Conservation (phyloP, 2,113 vertebrate species). For the Eclectus roratus region DNA sequence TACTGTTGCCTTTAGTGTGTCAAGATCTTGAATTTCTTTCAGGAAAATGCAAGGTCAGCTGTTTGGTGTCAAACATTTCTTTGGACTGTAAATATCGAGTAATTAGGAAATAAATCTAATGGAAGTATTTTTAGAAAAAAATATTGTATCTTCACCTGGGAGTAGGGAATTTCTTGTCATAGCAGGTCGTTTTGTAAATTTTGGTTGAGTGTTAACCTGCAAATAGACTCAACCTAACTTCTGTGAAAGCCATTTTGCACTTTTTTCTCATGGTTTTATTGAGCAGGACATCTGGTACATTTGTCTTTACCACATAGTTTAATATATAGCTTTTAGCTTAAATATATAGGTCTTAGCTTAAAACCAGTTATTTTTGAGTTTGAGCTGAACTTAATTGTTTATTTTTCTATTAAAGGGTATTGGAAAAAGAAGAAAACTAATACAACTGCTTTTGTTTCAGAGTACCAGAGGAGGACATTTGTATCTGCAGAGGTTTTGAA, state of each 20-base stretch:
- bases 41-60: not conserved
- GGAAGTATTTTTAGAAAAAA: not conserved
- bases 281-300: not conserved
- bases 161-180: not conserved
- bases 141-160: not conserved
- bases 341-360: not conserved
- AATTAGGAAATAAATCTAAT: not conserved
- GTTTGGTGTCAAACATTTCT: not conserved
- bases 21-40: not conserved
- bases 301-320: not conserved
- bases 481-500: not conserved
- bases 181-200: not conserved
- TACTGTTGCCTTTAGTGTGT: not conserved
- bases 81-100: not conserved
- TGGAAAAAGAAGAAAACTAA: not conserved
- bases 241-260: not conserved
- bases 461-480: not conserved
- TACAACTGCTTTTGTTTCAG: not conserved
- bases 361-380: not conserved
- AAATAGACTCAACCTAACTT: not conserved
- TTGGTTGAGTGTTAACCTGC: not conserved
- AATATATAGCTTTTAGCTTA: not conserved
- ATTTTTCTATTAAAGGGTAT: not conserved
- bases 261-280: not conserved
- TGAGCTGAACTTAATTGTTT: not conserved